Conservation (phyloP, 2,113 vertebrate genomes). For the Callopanchax toddi region DNA sequence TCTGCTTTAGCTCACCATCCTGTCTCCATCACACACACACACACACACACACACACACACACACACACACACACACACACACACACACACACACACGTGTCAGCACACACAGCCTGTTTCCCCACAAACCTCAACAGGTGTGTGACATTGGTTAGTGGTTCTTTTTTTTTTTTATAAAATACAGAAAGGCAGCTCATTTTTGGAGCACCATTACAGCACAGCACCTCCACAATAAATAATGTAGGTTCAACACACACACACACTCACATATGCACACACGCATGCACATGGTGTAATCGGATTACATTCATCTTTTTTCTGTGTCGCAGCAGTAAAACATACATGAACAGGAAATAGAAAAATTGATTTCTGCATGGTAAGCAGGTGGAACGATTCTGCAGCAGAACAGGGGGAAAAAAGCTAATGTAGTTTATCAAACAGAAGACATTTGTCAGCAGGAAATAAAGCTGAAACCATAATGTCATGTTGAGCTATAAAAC, state of each 20-base stretch:
- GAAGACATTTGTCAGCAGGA: conserved; percentile 34
- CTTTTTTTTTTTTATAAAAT: conserved; percentile 35
- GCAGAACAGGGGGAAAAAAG: conserved; percentile 4
- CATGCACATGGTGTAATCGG: conserved; percentile 24
- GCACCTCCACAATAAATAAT: conserved; percentile 56
- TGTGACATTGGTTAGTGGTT: conserved; percentile 13
- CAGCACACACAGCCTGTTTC: conserved; percentile 28
- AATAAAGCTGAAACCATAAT: conserved; percentile 53
- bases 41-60: conserved; percentile 14
- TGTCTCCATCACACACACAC: conserved; percentile 39
- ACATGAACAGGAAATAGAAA: neutral
- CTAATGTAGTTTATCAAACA: conserved; percentile 39
- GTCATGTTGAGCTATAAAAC: conserved; percentile 43
- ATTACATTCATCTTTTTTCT: conserved; percentile 30
- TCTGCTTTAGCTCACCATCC: conserved; percentile 66
- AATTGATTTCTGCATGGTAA: conserved; percentile 25
- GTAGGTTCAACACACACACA: conserved; percentile 36
- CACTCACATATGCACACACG: too few relatives aligned
- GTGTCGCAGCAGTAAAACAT: conserved; percentile 22
- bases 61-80: conserved; percentile 6
- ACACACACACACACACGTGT: conserved; percentile 14
- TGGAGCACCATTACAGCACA: conserved; percentile 40
- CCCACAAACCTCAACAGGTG: conserved; percentile 58
- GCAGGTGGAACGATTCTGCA: conserved; percentile 10
- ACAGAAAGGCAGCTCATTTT: conserved; percentile 7